Conservation (phyloP, 2,888 invertebrate species). For the Pseudanteris insignis region DNA sequence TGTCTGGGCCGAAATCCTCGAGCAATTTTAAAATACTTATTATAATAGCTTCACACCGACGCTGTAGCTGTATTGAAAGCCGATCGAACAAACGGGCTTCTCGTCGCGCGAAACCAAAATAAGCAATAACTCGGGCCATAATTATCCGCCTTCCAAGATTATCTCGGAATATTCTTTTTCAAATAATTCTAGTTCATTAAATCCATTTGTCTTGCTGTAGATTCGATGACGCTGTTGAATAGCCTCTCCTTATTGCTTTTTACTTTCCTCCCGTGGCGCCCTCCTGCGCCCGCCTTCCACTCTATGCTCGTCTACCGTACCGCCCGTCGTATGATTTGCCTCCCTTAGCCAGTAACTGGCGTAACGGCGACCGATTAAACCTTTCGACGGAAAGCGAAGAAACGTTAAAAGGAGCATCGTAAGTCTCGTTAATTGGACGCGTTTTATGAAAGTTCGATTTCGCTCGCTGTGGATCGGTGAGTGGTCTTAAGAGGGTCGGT, state of each 20-base stretch:
- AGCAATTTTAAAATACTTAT: too few relatives aligned
- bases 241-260: neutral
- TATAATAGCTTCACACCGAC: too few relatives aligned
- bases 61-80: too few relatives aligned
- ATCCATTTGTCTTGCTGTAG: conserved; percentile 30
- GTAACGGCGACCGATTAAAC: conserved; percentile 27
- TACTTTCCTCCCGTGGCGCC: neutral
- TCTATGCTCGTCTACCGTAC: too few relatives aligned
- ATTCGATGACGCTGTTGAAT: conserved; percentile 22
- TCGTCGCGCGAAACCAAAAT: conserved; percentile 1
- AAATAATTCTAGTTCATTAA: conserved; percentile 36
- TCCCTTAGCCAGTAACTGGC: neutral
- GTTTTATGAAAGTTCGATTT: conserved; percentile 41
- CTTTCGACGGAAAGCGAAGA: conserved; percentile 31
- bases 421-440: conserved; percentile 41
- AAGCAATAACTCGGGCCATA: conserved; percentile 7
- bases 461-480: conserved; percentile 24
- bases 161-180: conserved; percentile 13
- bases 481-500: conserved; percentile 31
- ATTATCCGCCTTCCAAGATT: conserved; percentile 7
- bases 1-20: too few relatives aligned
- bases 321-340: too few relatives aligned
- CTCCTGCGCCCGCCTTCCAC: too few relatives aligned
- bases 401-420: conserved; percentile 32
- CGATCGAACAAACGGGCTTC: too few relatives aligned